Evolutionary conservation across 2,797 vertebrate species (phyloP).

Genomic region (Onychomys leucogaster): DNA sequence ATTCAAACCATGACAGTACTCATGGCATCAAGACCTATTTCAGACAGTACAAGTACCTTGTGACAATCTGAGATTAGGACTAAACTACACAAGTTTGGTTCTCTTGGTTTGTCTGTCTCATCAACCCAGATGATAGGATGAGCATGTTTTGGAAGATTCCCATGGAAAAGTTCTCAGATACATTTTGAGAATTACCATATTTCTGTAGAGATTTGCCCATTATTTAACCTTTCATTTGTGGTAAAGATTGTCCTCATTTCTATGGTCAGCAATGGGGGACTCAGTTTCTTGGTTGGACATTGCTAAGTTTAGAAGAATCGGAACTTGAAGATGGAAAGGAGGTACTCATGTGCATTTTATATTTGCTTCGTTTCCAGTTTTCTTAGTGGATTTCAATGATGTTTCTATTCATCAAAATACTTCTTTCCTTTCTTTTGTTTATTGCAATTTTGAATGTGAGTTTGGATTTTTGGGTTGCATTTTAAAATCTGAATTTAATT

Average conservation of each 20-base stretch:
- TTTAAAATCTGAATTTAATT: conserved; percentile 77
- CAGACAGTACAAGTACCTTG: not conserved
- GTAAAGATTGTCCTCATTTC: not conserved
- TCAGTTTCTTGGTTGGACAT: not conserved
- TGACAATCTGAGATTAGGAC: not conserved
- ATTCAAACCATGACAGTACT: not conserved
- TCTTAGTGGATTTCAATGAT: not conserved
- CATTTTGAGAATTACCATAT: not conserved
- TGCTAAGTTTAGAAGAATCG: not conserved
- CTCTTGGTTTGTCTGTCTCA: not conserved
- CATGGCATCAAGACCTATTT: not conserved
- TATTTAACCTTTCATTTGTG: conserved; percentile 34
- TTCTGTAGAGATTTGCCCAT: not conserved
- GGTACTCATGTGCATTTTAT: not conserved
- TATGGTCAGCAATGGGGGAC: not conserved
- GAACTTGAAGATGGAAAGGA: not conserved
- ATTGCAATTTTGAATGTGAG: conserved; percentile 8
- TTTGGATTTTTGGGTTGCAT: conserved; percentile 25
- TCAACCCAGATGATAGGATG: not conserved
- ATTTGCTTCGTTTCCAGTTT: not conserved
- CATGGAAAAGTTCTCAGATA: conserved; percentile 5
- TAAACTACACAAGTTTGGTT: not conserved
- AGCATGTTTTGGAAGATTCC: conserved; percentile 3
- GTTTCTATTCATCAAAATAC: not conserved
- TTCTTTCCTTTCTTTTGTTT: not conserved